Conservation (phyloP, 2,888 invertebrate genomes). For the Gisinianus flammeolus region DNA sequence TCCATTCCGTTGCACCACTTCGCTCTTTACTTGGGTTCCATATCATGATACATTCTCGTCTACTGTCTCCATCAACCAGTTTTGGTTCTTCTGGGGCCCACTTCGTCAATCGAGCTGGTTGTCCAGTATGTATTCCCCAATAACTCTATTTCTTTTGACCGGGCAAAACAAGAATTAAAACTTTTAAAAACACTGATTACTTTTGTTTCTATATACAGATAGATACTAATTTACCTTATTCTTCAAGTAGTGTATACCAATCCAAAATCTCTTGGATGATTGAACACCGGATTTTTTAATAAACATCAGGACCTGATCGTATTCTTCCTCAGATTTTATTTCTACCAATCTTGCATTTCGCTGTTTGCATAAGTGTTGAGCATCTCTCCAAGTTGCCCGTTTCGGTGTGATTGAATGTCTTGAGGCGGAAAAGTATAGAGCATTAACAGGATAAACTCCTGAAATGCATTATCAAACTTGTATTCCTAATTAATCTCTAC, state of each 20-base stretch:
- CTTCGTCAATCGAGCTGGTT: background rate
- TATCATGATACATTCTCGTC: slow-evolving; percentile 19
- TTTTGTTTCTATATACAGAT: too few species aligned
- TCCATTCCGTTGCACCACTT: background rate
- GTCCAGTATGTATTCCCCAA: slow-evolving; percentile 7
- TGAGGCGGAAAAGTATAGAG: slow-evolving; percentile 12
- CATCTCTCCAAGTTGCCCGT: slow-evolving; percentile 1
- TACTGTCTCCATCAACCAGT: background rate
- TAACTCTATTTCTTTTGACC: too few species aligned
- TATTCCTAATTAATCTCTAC: too few species aligned
- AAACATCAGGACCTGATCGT: background rate
- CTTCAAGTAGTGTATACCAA: slow-evolving; percentile 14
- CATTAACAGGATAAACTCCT: slow-evolving; percentile 23
- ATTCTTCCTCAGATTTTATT: background rate
- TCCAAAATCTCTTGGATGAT: slow-evolving; percentile 24
- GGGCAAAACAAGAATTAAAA: too few species aligned
- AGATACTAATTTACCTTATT: too few species aligned
- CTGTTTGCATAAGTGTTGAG: slow-evolving; percentile 20
- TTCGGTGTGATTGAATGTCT: slow-evolving; percentile 17
- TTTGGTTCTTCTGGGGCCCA: slow-evolving; percentile 24
- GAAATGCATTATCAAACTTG: too few species aligned
- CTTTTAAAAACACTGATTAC: too few species aligned
- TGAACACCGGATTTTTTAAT: slow-evolving; percentile 15
- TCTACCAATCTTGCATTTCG: background rate
- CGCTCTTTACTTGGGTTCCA: slow-evolving; percentile 12